These are phyloP conservation scores for Octomys mimax DNA, from an alignment of 2,797 vertebrate genomes.

Conservation along the genomic window DNA sequence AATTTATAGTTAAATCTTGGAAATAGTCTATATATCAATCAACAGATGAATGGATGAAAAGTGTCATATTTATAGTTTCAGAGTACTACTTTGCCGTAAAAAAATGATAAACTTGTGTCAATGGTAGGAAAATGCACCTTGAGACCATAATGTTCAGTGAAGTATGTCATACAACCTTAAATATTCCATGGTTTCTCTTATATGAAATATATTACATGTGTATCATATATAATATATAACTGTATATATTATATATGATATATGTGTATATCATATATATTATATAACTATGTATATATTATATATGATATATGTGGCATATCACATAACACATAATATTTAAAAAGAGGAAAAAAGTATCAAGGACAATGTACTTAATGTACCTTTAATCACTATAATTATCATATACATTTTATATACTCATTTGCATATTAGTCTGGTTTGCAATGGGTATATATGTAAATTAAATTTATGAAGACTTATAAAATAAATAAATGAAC, in stretches of 20 bases:
- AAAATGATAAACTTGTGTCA: background rate
- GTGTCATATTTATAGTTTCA: background rate
- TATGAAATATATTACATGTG: background rate
- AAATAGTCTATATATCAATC: background rate
- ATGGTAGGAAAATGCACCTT: background rate
- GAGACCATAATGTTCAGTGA: no score
- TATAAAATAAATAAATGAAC: background rate
- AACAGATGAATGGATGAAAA: background rate
- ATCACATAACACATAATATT: background rate
- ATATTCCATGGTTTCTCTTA: background rate
- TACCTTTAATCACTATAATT: background rate
- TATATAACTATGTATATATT: no score
- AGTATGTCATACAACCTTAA: background rate
- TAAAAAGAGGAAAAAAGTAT: background rate
- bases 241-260: no score
- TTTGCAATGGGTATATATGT: background rate
- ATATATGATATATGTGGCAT: no score
- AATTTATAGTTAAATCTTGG: background rate
- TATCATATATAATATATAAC: no score
- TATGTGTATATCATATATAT: background rate
- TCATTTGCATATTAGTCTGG: background rate
- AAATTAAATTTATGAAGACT: background rate
- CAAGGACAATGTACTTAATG: background rate
- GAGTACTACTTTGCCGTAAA: background rate
- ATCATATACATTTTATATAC: background rate